Evolutionary conservation across 1,140 invertebrate species (phyloP), one percentile per base, ranked within the genome.

Genomic region (Diprion similis): DNA sequence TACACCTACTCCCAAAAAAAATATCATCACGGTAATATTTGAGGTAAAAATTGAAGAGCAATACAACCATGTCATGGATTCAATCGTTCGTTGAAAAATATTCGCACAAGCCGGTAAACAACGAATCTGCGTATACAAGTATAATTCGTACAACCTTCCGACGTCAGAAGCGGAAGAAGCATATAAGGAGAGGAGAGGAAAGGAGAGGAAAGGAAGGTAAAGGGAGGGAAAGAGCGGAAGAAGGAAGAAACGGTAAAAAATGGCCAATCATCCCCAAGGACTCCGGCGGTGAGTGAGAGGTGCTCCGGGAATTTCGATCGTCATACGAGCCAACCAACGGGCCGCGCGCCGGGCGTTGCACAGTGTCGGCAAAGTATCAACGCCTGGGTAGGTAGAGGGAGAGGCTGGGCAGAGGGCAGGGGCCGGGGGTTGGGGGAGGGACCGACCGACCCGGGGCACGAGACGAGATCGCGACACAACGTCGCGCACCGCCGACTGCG

Each of bases 401-500:
- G 47, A 68, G 71, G 66, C 72, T 74, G 78, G 76, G 80, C 71
- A 68, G 64, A 68, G 71, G 66, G 70, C 17, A 75, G 65, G 66
- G 77, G 64, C 46, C 69, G 69, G 74, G 74, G 66, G 68, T 70
- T 72, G 72, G 48, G 46, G 71, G 37, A 70, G 70, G 65, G 68
- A 15, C 51, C 37, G 13, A 78, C 77, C 76, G 79, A 78, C 81
- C 82, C 81, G 78, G 75, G 79, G 76, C 78, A 81, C 79, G 79
- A 79, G 79, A 79, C 76, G 66, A 78, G 83, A 84, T 81, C 78
- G 78, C 82, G 82, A 83, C 87, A 88, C 85, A 83, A 83, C 85
- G 85, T 85, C 85, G 87, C 84, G 87, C 81, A 84, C 84, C 83
- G 83, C 78, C 85, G 83, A 83, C 79, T 80, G 85, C 85, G 86